phyloP scores from a whole-genome alignment of 2,797 vertebrate genomes.

The Anomalospiza imberbis region DNA sequence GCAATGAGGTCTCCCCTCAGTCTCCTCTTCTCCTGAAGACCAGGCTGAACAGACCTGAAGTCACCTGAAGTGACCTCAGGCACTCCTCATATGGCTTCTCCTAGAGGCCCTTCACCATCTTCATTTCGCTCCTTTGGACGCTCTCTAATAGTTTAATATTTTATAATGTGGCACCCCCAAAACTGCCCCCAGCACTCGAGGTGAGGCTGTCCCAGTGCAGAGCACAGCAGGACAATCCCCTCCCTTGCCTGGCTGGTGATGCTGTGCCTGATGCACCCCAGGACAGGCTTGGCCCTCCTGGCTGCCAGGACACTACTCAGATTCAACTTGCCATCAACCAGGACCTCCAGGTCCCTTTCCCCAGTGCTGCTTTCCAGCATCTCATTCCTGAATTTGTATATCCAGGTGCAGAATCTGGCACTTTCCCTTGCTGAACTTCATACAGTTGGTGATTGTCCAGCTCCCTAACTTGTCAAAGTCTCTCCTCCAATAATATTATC shows the following conservation, averaged over 20 bases:
- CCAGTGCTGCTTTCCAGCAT: not conserved
- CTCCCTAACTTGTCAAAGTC: not conserved
- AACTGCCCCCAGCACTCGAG: rapidly evolving
- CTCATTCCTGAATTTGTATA: not conserved
- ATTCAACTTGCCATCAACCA: rapidly evolving
- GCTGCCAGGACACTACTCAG: not conserved
- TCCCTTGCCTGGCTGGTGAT: rapidly evolving
- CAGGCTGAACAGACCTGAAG: not conserved
- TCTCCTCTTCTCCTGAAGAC: not conserved
- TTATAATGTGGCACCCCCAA: not conserved
- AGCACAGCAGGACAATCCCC: not conserved
- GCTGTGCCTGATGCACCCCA: not conserved
- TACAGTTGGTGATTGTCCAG: not conserved
- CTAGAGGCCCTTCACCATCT: not conserved
- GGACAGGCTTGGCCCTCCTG: rapidly evolving
- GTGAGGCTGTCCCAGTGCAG: rapidly evolving
- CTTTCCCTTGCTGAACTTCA: not conserved
- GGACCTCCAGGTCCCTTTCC: not conserved
- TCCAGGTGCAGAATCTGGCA: not conserved
- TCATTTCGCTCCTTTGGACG: rapidly evolving
- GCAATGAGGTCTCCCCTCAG: not conserved
- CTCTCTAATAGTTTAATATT: no score
- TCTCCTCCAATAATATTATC: not conserved
- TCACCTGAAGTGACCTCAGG: not conserved
- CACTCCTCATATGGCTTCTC: rapidly evolving